A percentile compares a stretch with the other conserved stretches of the same genome.
phyloP scores from a whole-genome alignment of 30 jellyfish, hydroid and myxozoan genomes.

The Clytia hemisphaerica region DNA sequence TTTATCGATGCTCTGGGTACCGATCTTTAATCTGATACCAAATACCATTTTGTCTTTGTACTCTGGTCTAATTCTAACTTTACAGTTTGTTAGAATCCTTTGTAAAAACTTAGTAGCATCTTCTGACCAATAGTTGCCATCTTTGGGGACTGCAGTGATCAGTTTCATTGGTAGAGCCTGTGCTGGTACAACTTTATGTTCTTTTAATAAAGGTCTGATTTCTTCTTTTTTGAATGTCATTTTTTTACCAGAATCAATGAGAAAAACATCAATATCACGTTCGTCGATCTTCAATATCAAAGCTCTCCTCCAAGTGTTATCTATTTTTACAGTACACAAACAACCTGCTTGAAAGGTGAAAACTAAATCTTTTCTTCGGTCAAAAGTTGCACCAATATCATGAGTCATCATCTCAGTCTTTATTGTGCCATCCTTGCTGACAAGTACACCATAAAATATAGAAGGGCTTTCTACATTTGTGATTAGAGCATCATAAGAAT shows the following conservation, averaged over 20 bases:
- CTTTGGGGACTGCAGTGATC: conserved; percentile 6
- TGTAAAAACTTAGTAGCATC: conserved; percentile 4
- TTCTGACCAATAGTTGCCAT: conserved; percentile 15
- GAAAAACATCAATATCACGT: not conserved
- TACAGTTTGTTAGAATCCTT: not conserved
- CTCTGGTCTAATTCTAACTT: conserved; percentile 3
- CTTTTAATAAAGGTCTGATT: not conserved
- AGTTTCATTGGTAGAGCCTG: conserved; percentile 32
- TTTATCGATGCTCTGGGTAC: conserved; percentile 16
- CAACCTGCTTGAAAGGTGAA: too few species aligned
- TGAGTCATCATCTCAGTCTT: too few species aligned
- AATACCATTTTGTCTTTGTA: conserved; percentile 5
- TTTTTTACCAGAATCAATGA: conserved; percentile 19
- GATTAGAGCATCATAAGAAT: too few species aligned
- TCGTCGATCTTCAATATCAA: too few species aligned
- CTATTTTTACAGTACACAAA: too few species aligned
- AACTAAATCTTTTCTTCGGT: too few species aligned
- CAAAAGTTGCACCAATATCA: too few species aligned
- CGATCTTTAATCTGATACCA: conserved; percentile 8
- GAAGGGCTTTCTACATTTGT: too few species aligned
- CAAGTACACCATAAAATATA: too few species aligned
- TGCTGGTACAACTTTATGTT: conserved; percentile 10
- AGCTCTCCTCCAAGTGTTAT: too few species aligned
- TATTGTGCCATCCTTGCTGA: too few species aligned
- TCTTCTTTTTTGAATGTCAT: not conserved